phyloP scores from a whole-genome alignment of 1,140 invertebrate genomes.

The Drosophila seguyi region DNA sequence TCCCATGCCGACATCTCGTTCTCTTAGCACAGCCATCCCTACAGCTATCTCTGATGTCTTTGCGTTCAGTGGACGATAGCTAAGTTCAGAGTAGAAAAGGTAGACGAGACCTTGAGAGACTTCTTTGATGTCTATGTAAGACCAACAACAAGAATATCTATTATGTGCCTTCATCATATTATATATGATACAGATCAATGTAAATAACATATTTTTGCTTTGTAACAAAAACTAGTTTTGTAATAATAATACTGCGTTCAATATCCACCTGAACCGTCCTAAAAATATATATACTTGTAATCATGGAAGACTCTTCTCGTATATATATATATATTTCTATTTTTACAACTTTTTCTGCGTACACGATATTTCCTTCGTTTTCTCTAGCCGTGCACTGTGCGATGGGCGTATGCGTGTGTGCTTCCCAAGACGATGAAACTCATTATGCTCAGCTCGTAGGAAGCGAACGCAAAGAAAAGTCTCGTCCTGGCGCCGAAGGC shows the following conservation, averaged over 20 bases:
- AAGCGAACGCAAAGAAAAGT: conserved; percentile 27
- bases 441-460: conserved; percentile 42
- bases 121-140: background rate
- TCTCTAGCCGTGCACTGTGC: background rate
- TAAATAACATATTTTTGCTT: no score
- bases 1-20: conserved; percentile 22
- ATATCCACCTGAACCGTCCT: background rate
- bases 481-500: conserved; percentile 36
- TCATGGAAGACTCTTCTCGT: background rate
- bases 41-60: background rate
- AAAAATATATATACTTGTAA: background rate
- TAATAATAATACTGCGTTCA: background rate
- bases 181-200: no score
- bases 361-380: background rate
- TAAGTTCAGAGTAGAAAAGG: background rate
- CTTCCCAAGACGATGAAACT: conserved; percentile 21
- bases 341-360: background rate
- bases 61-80: conserved; percentile 8
- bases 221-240: no score
- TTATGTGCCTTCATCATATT: background rate
- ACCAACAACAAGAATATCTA: background rate
- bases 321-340: background rate
- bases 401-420: conserved; percentile 54
- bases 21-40: background rate
- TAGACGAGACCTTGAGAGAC: background rate